Evolutionary conservation across 2,797 vertebrate species (phyloP).

Genomic region (Diplodus sargus): DNA sequence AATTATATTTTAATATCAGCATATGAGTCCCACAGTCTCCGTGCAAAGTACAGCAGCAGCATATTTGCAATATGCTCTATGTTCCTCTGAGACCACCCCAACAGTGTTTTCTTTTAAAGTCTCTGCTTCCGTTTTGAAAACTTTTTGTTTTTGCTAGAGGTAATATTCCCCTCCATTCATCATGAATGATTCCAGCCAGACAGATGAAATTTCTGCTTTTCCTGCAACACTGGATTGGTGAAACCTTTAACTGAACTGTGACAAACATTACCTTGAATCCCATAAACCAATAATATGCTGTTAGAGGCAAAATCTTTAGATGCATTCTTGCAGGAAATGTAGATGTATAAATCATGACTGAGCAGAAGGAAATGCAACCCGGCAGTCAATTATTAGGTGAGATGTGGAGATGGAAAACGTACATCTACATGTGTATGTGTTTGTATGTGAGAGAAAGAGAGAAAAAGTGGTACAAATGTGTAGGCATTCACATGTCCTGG

Average conservation of each 20-base stretch:
- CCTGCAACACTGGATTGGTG: conserved; percentile 29
- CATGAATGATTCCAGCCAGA: conserved; percentile 20
- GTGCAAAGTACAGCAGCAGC: conserved; percentile 10
- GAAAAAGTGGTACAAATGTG: conserved; percentile 4
- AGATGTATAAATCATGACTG: conserved; percentile 54
- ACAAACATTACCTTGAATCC: conserved; percentile 33
- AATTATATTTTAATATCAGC: not conserved
- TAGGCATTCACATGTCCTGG: not conserved
- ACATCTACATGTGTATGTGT: conserved; percentile 5
- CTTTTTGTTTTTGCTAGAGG: conserved; percentile 27
- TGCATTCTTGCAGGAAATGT: conserved; percentile 55
- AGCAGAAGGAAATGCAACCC: conserved; percentile 55
- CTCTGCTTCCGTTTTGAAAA: conserved; percentile 10
- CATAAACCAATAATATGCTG: conserved; percentile 42
- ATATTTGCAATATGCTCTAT: conserved; percentile 6
- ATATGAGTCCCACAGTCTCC: not conserved
- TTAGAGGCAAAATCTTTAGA: conserved; percentile 38
- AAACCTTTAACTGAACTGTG: conserved; percentile 34
- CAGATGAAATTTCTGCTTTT: conserved; percentile 16
- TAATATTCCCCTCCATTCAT: conserved; percentile 48
- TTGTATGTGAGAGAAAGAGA: not conserved
- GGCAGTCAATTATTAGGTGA: conserved; percentile 36
- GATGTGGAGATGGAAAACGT: conserved; percentile 18
- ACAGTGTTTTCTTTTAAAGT: not conserved
- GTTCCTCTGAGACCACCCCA: conserved; percentile 10